Base-by-base conservation (phyloP, 2,888 invertebrate genomes). In the Perdita meconis region DNA sequence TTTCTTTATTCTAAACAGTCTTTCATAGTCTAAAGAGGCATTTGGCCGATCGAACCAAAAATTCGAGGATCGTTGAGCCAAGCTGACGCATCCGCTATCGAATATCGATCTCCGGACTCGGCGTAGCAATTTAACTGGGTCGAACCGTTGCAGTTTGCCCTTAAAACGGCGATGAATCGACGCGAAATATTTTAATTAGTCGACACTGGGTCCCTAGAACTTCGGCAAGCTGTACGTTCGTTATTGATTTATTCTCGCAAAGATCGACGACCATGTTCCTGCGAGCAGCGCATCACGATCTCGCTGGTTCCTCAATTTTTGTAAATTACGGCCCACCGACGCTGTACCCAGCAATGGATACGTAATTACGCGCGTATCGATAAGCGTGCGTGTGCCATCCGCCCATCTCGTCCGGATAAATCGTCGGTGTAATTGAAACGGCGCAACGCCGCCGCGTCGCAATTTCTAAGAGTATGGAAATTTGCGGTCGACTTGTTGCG, bases 371-470 rank as follows among this genome's bases (percentile, higher is more conserved):
- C 34, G n/a, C 30, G 55, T 34, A 40, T n/a, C 72, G 72, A 63
- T 66, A 71, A 61, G 40, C 59, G 59, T 42, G 34, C 60, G 30
- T 61, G 55, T 44, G 64, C 56, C 63, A 51, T 34, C 44, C 38
- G 50, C 40, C 13, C 42, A n/a, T n/a, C n/a, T n/a, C 3, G 30
- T 30, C 36, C 4, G 57, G 34, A 40, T 53, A 66, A 66, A 57
- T 63, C 44, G 77, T n/a, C 53, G 30, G n/a, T 66, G 77, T 78
- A 78, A 78, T 78, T 78, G 78, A 77, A 71, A 78, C 61, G 70
- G 40, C 70, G 55, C 47, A 36, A 56, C 57, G 74, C 51, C 61
- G 70, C 30, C 70, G 55, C 47, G 26, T 61, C 57, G 74, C 51
- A 75, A 55, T 75, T 74, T 74, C 55, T 74, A 60, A 65, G 44